Conservation (phyloP, 2,113 vertebrate species). For the Chaetorhynchus papuensis region DNA sequence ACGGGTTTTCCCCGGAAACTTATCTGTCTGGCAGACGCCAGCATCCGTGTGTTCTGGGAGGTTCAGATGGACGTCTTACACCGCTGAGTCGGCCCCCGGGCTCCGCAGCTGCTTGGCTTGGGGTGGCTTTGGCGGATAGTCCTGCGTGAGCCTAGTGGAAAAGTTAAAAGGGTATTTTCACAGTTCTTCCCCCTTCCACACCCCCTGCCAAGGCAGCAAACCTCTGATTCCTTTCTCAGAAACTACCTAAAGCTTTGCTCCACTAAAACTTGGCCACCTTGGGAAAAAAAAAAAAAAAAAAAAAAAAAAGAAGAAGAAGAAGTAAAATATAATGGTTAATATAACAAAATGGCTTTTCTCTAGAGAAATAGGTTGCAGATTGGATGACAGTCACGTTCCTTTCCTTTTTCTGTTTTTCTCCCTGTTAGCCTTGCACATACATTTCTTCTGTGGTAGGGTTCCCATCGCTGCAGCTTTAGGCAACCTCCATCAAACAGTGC, state of each 20-base stretch:
- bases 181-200: neutral
- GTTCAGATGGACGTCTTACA: neutral
- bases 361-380: neutral
- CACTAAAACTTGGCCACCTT: neutral
- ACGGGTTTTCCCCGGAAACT: neutral
- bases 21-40: neutral
- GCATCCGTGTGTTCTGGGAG: neutral
- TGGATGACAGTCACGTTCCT: neutral
- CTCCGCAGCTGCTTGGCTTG: neutral
- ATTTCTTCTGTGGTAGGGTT: neutral
- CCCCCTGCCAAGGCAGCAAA: neutral
- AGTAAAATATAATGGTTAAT: neutral
- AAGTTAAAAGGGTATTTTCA: neutral
- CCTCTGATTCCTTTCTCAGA: neutral
- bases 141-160: neutral
- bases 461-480: neutral
- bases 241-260: neutral
- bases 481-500: rapidly evolving
- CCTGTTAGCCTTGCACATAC: neutral
- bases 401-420: neutral
- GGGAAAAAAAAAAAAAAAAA: no score
- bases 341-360: neutral
- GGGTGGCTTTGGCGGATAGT: neutral
- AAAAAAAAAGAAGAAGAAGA: neutral
- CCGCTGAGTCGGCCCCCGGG: neutral